Conservation (phyloP, 2,113 vertebrate genomes). For the Catharus minimus region DNA sequence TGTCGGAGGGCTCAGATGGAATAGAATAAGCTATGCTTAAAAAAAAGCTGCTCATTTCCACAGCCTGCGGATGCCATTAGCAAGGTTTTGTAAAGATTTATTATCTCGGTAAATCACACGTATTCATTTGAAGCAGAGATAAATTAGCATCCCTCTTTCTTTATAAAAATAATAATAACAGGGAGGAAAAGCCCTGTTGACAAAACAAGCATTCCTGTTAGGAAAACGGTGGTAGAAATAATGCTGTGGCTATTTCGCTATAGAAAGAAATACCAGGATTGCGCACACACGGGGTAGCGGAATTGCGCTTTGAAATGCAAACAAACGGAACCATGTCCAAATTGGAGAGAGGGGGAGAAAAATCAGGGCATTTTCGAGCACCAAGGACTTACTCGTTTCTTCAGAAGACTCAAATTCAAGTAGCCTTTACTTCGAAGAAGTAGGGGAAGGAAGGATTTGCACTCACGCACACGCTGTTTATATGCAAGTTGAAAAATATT, state of each 20-base stretch:
- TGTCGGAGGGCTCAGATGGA: not conserved
- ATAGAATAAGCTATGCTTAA: not conserved
- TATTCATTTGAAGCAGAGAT: slow-evolving; percentile 7
- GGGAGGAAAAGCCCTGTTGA: not conserved
- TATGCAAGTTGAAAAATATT: not conserved
- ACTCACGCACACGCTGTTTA: not conserved
- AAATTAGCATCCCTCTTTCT: slow-evolving; percentile 3
- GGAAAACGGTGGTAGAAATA: not conserved
- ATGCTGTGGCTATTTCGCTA: not conserved
- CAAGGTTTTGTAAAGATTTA: slow-evolving; percentile 40
- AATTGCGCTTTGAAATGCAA: slow-evolving; percentile 22
- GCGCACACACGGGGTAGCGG: not conserved
- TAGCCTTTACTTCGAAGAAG: not conserved
- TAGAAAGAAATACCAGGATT: not conserved
- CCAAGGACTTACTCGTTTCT: not conserved
- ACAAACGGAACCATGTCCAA: not conserved
- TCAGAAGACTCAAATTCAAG: not conserved
- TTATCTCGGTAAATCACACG: slow-evolving; percentile 31
- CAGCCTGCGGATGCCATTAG: slow-evolving; percentile 39
- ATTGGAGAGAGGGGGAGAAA: not conserved
- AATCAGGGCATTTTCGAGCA: not conserved
- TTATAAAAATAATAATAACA: not conserved
- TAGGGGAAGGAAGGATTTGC: not conserved
- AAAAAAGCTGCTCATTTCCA: not conserved
- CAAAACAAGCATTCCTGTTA: not conserved